Base-by-base conservation (phyloP, 2,113 vertebrate species). In the Murina feae region DNA sequence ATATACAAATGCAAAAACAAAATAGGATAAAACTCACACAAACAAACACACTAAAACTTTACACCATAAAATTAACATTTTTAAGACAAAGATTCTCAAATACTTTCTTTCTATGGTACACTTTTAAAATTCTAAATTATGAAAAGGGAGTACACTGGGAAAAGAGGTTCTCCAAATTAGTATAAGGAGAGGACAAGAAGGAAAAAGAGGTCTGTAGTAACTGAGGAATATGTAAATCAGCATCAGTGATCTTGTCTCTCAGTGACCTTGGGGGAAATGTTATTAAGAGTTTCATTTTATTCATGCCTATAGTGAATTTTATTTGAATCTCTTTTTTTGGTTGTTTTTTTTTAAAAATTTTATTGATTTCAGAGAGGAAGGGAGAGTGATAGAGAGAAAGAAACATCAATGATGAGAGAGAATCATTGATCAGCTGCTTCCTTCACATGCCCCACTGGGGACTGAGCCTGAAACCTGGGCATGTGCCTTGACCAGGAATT, bases 201-300 rank as follows among this genome's bases (percentile, higher is more conserved):
- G 66, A 35, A 60, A 12, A 65, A 76, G 71, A 90, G 12, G 30
- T 5, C 63, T 91, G 90, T 75, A 20, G 88, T 74, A 87, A 90
- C 8, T 35, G 18, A 94, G 47, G 28, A 80, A 81, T 81, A 96
- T 87, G 8, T 88, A 90, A 83, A 39, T 92, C 66, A 58, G 53
- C 28, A 82, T 75, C 66, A 81, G 55, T 84, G 28, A 92, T 92
- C 69, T 87, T 86, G n/a, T 60, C 20, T 63, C 35, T 39, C 20
- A 89, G 32, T 84, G 80, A 95, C 20, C 21, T 75, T 25, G 32
- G 12, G 42, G n/a, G 9, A 90, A 88, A 94, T 68, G 72, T 35
- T 49, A 66, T 74, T 72, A 82, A 49, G 35, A 47, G n/a, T 96
- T 86, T 95, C 32, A 93, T 92, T 94, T 94, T 71, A 89, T 14